phyloP scores from a whole-genome alignment of 2,888 invertebrate genomes.

The Antheraea assamensis region DNA sequence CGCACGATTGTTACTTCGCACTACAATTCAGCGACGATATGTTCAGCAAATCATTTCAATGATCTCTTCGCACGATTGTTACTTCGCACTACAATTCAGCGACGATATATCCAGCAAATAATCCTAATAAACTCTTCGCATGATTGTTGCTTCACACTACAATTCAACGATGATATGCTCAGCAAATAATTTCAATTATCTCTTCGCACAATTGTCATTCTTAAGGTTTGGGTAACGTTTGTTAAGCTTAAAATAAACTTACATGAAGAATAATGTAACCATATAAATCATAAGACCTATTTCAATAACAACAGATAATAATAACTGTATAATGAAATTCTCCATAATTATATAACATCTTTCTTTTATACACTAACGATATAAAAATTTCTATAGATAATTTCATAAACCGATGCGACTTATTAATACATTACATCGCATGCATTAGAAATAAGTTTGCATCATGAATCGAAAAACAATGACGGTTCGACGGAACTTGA shows the following conservation, averaged over 20 bases:
- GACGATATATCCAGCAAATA: not conserved
- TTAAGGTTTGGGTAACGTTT: no score
- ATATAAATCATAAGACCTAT: no score
- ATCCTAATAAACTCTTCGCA: not conserved
- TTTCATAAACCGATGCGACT: not conserved
- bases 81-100: not conserved
- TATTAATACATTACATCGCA: not conserved
- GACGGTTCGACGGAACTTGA: constrained; percentile 31
- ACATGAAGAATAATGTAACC: no score
- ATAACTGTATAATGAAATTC: not conserved
- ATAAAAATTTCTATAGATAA: not conserved
- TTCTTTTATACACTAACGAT: not conserved
- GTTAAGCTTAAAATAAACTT: no score
- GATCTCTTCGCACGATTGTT: no score
- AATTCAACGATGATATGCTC: not conserved
- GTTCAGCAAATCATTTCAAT: not conserved
- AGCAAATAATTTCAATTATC: not conserved
- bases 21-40: not conserved
- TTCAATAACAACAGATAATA: no score
- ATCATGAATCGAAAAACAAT: constrained; percentile 28
- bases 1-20: no score
- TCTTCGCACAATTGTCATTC: no score
- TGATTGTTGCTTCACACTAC: no score
- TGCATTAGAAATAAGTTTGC: constrained; percentile 7
- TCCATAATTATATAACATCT: not conserved